phyloP scores from a whole-genome alignment of 1,140 invertebrate species.

The Portunus trituberculatus region DNA sequence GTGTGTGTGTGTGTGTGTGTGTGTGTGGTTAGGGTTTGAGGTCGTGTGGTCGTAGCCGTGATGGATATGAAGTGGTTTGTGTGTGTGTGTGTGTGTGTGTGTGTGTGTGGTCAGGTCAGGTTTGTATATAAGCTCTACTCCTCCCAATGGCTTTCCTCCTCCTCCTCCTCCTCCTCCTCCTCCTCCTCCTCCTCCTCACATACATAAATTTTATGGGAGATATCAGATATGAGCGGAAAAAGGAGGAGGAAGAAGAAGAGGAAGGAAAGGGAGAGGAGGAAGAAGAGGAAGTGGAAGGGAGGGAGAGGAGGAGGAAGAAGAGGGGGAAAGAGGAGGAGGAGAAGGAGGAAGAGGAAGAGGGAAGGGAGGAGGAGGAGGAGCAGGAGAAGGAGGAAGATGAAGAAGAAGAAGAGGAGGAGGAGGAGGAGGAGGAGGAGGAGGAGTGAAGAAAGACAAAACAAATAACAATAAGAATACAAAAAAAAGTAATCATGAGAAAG shows the following conservation, averaged over 20 bases:
- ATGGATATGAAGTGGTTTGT: neutral
- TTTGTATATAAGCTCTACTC: conserved; percentile 31
- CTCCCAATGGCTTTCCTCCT: neutral
- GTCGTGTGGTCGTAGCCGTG: neutral
- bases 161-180: neutral
- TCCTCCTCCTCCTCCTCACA: neutral
- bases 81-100: conserved; percentile 44
- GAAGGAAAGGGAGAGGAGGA: neutral
- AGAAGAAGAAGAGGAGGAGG: neutral
- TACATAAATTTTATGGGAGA: too few relatives aligned
- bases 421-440: neutral
- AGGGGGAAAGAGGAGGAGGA: too few relatives aligned
- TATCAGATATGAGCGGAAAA: neutral
- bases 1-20: neutral
- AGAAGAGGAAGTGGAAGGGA: neutral
- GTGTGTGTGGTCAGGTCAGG: conserved; percentile 36
- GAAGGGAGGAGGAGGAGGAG: neutral
- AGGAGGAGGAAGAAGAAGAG: neutral
- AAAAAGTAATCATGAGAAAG: neutral
- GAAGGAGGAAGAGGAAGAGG: neutral
- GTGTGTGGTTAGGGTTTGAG: neutral
- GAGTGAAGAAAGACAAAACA: neutral
- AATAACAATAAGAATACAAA: neutral
- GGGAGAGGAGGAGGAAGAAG: neutral
- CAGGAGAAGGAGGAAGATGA: neutral